Evolutionary conservation across 2,113 vertebrate species (phyloP).

Genomic region (Eidolon helvum): DNA sequence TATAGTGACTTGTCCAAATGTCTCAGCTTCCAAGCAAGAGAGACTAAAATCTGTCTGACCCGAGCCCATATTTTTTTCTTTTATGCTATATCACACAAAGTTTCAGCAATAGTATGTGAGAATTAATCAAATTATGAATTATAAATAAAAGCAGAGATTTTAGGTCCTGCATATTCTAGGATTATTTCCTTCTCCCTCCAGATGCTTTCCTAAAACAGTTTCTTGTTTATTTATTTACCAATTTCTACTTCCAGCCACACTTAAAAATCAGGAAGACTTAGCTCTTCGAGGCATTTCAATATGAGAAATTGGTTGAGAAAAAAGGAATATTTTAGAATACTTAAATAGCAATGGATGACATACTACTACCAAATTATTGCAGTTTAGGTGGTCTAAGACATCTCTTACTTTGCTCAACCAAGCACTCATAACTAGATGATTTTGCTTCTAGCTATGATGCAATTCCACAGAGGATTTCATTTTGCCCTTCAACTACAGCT

Average conservation of each 20-base stretch:
- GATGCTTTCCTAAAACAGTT: not conserved
- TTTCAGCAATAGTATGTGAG: not conserved
- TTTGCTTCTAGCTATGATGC: not conserved
- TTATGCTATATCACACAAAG: not conserved
- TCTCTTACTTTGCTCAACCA: not conserved
- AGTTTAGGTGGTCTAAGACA: not conserved
- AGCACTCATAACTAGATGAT: not conserved
- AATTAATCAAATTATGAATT: not conserved
- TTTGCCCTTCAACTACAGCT: not conserved
- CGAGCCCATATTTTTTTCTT: not conserved
- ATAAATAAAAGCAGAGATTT: not conserved
- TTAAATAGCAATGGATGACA: not conserved
- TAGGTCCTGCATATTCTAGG: not conserved
- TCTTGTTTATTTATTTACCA: not conserved
- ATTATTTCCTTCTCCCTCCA: not conserved
- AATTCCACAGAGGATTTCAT: not conserved
- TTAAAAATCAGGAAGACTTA: not conserved
- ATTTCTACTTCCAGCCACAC: not conserved
- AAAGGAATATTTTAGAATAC: not conserved
- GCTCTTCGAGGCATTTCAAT: not conserved
- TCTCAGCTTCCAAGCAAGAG: not conserved
- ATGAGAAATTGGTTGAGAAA: not conserved
- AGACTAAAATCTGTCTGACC: not conserved
- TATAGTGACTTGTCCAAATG: not conserved
- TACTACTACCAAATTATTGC: not conserved